Conservation (phyloP, 2,888 invertebrate genomes). For the Alentia gelatinosa region DNA sequence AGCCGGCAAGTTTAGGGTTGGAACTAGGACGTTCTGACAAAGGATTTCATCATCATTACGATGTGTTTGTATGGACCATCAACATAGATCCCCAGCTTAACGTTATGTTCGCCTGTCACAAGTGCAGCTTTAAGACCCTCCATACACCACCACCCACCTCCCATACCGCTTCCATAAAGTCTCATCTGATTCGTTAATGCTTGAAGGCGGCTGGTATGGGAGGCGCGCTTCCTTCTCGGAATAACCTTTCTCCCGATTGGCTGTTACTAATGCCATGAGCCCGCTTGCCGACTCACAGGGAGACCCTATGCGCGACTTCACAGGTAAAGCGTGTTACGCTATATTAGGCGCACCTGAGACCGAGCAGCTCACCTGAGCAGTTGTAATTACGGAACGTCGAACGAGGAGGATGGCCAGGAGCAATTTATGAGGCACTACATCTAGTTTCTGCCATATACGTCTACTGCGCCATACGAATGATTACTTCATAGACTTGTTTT, state of each 20-base stretch:
- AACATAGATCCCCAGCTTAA: background rate
- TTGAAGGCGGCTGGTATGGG: background rate
- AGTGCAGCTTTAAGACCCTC: background rate
- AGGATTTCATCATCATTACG: background rate
- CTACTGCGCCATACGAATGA: too few species aligned
- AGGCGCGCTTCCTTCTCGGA: too few species aligned
- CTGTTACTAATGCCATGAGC: background rate
- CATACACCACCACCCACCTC: background rate
- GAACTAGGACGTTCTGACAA: background rate
- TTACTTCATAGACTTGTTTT: too few species aligned
- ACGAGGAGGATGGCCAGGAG: background rate
- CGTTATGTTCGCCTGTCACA: background rate
- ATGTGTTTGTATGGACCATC: background rate
- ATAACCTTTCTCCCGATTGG: background rate
- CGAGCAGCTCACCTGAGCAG: background rate
- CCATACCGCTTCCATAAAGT: background rate
- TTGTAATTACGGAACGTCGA: background rate
- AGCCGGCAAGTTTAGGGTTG: background rate
- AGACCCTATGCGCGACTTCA: background rate
- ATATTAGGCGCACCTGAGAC: background rate
- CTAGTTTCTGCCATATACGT: background rate
- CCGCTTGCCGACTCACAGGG: background rate
- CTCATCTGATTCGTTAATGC: background rate
- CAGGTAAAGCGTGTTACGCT: background rate
- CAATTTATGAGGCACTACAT: background rate